Evolutionary conservation across 1,140 invertebrate species (phyloP), one percentile per base, ranked within the genome.

Genomic region (Brachionus koreanus): DNA sequence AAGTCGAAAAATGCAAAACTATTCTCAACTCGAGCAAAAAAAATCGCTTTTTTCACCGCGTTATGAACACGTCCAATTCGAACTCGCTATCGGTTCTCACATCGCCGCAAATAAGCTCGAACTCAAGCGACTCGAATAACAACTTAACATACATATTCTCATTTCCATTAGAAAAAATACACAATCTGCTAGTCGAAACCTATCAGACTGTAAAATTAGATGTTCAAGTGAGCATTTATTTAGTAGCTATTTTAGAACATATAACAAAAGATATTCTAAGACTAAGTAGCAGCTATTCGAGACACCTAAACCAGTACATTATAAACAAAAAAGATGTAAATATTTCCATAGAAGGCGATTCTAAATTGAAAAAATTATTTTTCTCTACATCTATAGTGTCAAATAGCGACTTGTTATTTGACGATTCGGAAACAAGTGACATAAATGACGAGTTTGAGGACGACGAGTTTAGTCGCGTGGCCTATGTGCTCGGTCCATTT

Each of bases 301-400:
- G 76, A 13, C 35, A 61, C 33, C 13, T 42, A 13, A 79, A 61
- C 33, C 35, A 79, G n/a, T 79, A 61, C 57, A 61, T 39, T 10
- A 79, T 79, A n/a, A 61, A 42, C 39, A 79, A 79, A 43, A 49
- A 25, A 33, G 76, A 79, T 65, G 76, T 79, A 42, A 79, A 42
- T 35, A 79, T 43, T 10, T 61, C 76, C 6, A 79, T 79, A 19
- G 49, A 79, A 39, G 76, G 33, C 10, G 76, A 79, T 57, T 23
- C 49, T 13, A 57, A 65, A 61, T 79, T 79, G n/a, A 69, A 69
- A 69, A 79, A 29, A 19, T 19, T 61, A 61, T 65, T 79, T 61
- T 69, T 65, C 25, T 69, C 35, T 69, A 69, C 16, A 69, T 39
- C 65, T 39, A 69, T 39, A 16, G 33, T 12, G 9, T 12, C 37